phyloP scores from a whole-genome alignment of 2,888 invertebrate genomes.

The Chloromyia formosa region DNA sequence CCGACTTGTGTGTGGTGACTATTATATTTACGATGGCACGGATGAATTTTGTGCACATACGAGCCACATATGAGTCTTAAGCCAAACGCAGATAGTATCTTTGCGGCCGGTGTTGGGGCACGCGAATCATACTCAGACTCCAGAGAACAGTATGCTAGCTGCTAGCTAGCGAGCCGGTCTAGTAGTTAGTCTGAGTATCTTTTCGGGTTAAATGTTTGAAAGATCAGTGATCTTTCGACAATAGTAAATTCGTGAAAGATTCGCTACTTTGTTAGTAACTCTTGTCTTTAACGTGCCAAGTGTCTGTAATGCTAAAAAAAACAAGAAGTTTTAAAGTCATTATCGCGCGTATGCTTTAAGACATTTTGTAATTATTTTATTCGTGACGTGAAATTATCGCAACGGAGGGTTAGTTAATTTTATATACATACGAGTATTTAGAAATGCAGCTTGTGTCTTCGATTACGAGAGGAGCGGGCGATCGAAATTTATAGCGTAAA shows the following conservation, averaged over 20 bases:
- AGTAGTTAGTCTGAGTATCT: slow-evolving; percentile 21
- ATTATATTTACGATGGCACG: slow-evolving; percentile 25
- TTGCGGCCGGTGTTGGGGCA: slow-evolving; percentile 28
- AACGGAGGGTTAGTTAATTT: too few species aligned
- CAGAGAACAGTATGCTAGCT: slow-evolving; percentile 36
- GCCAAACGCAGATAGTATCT: neutral
- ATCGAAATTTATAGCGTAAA: too few species aligned
- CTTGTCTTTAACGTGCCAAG: neutral
- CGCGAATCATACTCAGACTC: slow-evolving; percentile 30
- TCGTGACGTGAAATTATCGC: too few species aligned
- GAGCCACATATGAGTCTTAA: slow-evolving; percentile 8
- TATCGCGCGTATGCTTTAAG: too few species aligned
- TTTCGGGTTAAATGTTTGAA: neutral
- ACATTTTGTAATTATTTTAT: too few species aligned
- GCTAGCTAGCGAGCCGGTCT: slow-evolving; percentile 40
- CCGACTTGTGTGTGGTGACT: neutral
- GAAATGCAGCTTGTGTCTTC: too few species aligned
- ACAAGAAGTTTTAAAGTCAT: too few species aligned
- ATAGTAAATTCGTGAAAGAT: too few species aligned
- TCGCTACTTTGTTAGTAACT: neutral
- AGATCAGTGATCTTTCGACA: slow-evolving; percentile 23
- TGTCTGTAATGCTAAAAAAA: neutral
- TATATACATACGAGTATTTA: too few species aligned
- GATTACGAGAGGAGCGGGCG: too few species aligned
- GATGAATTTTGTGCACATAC: slow-evolving; percentile 33